These are phyloP conservation scores for Drosophila mayaguana DNA, from an alignment of 2,888 invertebrate species.

Conservation along the genomic window DNA sequence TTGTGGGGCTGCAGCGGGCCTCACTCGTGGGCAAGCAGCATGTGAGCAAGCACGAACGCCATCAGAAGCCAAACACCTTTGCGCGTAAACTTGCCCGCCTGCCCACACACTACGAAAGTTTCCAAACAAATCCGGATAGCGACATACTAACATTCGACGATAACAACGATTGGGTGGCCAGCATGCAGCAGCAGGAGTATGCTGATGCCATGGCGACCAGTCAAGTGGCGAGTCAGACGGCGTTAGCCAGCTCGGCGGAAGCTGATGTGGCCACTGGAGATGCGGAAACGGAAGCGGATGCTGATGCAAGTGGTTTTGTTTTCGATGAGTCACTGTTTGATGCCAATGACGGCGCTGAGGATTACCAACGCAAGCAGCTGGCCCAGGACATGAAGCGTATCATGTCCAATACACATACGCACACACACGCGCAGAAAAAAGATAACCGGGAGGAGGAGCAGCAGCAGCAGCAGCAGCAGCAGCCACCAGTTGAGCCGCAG, in stretches of 20 bases:
- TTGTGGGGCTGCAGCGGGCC: slow-evolving; percentile 35
- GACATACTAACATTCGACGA: slow-evolving; percentile 81
- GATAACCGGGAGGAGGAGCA: slow-evolving; percentile 2
- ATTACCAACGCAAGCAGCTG: slow-evolving; percentile 83
- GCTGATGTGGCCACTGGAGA: slow-evolving; percentile 20
- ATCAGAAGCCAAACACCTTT: slow-evolving; percentile 70
- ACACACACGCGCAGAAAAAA: slow-evolving; percentile 19
- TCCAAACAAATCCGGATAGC: slow-evolving; percentile 81
- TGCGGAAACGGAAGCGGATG: slow-evolving; percentile 13
- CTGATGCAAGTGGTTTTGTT: slow-evolving; percentile 54
- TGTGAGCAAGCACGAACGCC: slow-evolving; percentile 71
- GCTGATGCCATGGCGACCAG: slow-evolving; percentile 55
- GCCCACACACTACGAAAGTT: slow-evolving; percentile 82
- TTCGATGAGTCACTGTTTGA: slow-evolving; percentile 79
- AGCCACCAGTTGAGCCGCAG: slow-evolving; percentile 13
- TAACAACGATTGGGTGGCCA: slow-evolving; percentile 71
- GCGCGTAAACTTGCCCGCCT: slow-evolving; percentile 72
- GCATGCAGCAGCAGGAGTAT: slow-evolving; percentile 65
- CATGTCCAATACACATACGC: slow-evolving; percentile 81
- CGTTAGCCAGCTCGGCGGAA: slow-evolving; percentile 16
- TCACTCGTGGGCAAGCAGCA: slow-evolving; percentile 52
- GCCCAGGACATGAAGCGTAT: slow-evolving; percentile 85
- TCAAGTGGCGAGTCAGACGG: slow-evolving; percentile 39
- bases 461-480: slow-evolving; percentile 14
- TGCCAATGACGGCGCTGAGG: slow-evolving; percentile 74